Evolutionary conservation across 2,797 vertebrate genomes (phyloP), one percentile per base, ranked within the genome.

Genomic region (Halcyon chelicuti): DNA sequence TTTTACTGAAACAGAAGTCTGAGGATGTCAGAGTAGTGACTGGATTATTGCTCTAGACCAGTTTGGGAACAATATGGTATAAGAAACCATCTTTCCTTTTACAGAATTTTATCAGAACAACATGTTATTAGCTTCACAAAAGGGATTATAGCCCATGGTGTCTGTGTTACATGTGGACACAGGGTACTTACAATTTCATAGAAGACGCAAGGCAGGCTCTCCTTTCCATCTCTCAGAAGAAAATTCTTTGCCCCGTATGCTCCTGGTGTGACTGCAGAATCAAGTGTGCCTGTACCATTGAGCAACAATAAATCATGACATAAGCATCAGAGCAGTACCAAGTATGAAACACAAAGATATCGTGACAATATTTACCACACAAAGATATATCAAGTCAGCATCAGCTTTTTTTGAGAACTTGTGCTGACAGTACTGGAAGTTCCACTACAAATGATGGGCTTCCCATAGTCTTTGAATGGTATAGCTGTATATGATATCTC

Each of bases 261-360:
- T 67, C 99, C 99, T 78, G 98, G 40, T 31, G 99, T 99, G 86
- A 99, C 99, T 4, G 99, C 99, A 91, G 99, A 99, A 97, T 99
- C 99, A 8, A 99, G 98, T 13, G 98, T 98, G 65, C 98, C 99
- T 99, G 94, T 22, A 10, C 14, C 83, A 96, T 73, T 61, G 25
- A 74, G 61, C 42, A 91, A 49, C 49, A 91, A 87, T 9, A 23
- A 35, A 35, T 22, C 4, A 15, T 0, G 9, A 21, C 21, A 12
- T 52, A n/a, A 79, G 60, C 18, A 46, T 42, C 55, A 85, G n/a
- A 75, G 67, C 37, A 93, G 44, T 73, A 39, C 52, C 58, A 49
- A 92, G n/a, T 21, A 25, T 13, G 31, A 67, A 31, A 61, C 49
- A 55, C 28, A 94, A 94, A 93, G 40, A 71, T 9, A 52, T 68